Evolutionary conservation across 2,113 vertebrate species (phyloP), one percentile per base, ranked within the genome.

Genomic region (Alligator mississippiensis): DNA sequence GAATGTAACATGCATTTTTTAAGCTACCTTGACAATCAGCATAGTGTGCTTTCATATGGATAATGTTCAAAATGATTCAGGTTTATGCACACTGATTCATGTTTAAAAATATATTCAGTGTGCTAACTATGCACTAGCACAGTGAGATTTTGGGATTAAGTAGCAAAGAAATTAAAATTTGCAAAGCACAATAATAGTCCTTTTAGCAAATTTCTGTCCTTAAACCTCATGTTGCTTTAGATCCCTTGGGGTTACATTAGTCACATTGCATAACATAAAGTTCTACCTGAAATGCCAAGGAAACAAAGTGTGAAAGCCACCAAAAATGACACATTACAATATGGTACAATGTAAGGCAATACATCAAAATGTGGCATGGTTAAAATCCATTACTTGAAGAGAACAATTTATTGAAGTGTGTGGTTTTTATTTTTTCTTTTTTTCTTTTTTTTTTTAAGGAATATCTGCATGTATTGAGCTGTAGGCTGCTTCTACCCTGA

Each of bases 221-320:
- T 11, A 80, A 85, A 72, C 47, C 63, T 27, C 5, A 84, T 82
- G 4, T 63, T 95, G 82, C 72, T 92, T 90, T 80, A 80, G 60
- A 75, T 80, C 13, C 57, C 77, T 9, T 47, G 57, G 80, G 57
- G 76, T 70, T 77, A 66, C 38, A 93, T 95, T 89, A 95, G 77
- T 92, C 84, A 89, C 30, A 8, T 77, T 87, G 38, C 47, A 58
- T 83, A 90, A 84, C 84, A 87, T 77, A 47, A 76, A 79, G 47
- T 88, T 79, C 86, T 86, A 85, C 91, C 77, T 89, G 80, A 94
- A 96, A 68, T 22, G 58, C 27, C 90, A 63, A 85, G 38, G 75
- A 97, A 93, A 95, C 38, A 94, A 95, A 94, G 76, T 47, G 90
- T 47, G 75, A 89, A 96, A 91, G 70, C 92, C 89, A 88, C 78